A percentile compares a stretch with the other conserved stretches of the same genome.
Conservation (phyloP, 2,113 vertebrate genomes). For the Fukomys damarensis region DNA sequence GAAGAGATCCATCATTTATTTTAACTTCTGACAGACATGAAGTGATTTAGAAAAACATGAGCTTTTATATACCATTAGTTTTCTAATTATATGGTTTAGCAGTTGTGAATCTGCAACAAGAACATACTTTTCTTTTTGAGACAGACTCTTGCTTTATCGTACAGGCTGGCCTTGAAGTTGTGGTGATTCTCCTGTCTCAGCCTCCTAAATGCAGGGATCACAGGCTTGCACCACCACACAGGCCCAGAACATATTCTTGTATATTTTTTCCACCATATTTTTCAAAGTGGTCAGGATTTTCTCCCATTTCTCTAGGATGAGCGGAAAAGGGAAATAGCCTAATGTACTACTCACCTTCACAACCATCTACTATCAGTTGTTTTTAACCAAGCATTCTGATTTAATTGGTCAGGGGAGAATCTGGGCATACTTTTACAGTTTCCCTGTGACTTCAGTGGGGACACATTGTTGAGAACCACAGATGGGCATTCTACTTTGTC, state of each 20-base stretch:
- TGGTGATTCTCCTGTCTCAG: not conserved
- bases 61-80: not conserved
- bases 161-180: not conserved
- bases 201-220: not conserved
- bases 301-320: not conserved
- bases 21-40: not conserved
- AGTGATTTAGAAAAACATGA: not conserved
- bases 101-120: not conserved
- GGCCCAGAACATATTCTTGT: not conserved
- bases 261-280: not conserved
- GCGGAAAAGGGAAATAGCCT: not conserved
- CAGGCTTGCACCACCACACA: not conserved
- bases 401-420: constrained; percentile 13
- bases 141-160: not conserved
- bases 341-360: not conserved
- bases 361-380: not conserved
- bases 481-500: not conserved
- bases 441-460: not conserved
- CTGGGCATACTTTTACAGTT: not conserved
- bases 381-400: constrained; percentile 22
- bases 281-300: constrained; percentile 8
- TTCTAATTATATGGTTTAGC: not conserved
- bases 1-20: not conserved
- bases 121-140: not conserved
- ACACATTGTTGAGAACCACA: not conserved